Evolutionary conservation across 2,797 vertebrate genomes (phyloP), one percentile per base, ranked within the genome.

Genomic region (Pelochelys cantorii): DNA sequence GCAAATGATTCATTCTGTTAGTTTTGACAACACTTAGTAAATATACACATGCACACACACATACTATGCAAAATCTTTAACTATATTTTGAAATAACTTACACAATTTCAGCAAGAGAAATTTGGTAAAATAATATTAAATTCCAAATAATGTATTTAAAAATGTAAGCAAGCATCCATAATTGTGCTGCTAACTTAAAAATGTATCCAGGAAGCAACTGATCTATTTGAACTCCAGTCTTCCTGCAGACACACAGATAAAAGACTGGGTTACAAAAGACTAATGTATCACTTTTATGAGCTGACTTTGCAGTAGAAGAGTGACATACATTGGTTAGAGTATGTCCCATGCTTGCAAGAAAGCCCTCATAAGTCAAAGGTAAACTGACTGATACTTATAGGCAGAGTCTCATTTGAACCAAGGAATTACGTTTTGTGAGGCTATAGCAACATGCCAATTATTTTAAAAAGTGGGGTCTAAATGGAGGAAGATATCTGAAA

Each of bases 401-500:
- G 90, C 90, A n/a, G 60, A 62, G 74, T 85, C 62, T 54, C 89
- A 91, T 8, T 79, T 91, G 89, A 95, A 95, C 88, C 71, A 93
- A 82, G 75, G 84, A 87, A 86, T 88, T 87, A 92, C 87, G 84
- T 85, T 52, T 78, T 89, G 57, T 11, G 48, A 85, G 78, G 23
- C 94, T 82, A 57, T 53, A 14, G 62, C 29, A 60, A 84, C 27
- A 79, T 57, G 29, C 20, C 92, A 90, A 86, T 92, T 93, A 93
- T 83, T 92, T 87, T 81, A 96, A 52, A 96, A 86, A 53, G 54
- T 91, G 85, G 34, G 75, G 57, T 48, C 85, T 31, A 83, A 92
- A 94, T 79, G 88, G 83, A 91, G 54, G 8, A n/a, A 83, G 81
- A 81, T 93, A 95, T 95, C 91, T 93, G 81, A 95, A 48, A 88